These are phyloP conservation scores for Tetragonula clypearis DNA, from an alignment of 1,140 invertebrate species.

Conservation along the genomic window DNA sequence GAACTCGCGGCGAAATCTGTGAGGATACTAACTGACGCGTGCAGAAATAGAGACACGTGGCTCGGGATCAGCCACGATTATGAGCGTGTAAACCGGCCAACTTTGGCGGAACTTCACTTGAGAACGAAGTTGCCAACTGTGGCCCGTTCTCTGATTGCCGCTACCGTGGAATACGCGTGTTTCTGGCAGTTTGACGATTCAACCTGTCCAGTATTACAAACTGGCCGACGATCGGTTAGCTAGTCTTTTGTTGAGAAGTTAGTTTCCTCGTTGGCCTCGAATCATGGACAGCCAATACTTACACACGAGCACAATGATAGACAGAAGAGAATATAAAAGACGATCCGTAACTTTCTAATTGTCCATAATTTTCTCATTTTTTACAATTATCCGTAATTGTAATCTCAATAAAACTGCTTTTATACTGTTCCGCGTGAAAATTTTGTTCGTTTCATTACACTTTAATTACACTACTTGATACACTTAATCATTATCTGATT, in stretches of 20 bases:
- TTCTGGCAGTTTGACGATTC: slow-evolving; percentile 16
- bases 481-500: no score
- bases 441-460: no score
- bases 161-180: neutral
- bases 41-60: no score
- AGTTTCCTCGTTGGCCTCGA: neutral
- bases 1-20: neutral
- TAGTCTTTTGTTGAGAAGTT: neutral
- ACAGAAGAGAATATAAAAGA: no score
- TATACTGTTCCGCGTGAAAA: no score
- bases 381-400: no score
- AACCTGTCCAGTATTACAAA: neutral
- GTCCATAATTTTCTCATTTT: no score
- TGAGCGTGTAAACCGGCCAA: slow-evolving; percentile 20
- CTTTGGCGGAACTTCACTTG: slow-evolving; percentile 5
- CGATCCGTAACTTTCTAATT: no score
- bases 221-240: neutral
- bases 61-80: slow-evolving; percentile 10
- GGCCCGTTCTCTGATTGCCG: neutral
- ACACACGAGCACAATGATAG: no score
- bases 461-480: no score
- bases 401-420: no score
- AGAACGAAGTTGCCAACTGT: slow-evolving; percentile 17
- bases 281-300: neutral
- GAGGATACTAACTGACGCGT: neutral